Conservation (phyloP, 2,113 vertebrate genomes). For the Macaca mulatta region DNA sequence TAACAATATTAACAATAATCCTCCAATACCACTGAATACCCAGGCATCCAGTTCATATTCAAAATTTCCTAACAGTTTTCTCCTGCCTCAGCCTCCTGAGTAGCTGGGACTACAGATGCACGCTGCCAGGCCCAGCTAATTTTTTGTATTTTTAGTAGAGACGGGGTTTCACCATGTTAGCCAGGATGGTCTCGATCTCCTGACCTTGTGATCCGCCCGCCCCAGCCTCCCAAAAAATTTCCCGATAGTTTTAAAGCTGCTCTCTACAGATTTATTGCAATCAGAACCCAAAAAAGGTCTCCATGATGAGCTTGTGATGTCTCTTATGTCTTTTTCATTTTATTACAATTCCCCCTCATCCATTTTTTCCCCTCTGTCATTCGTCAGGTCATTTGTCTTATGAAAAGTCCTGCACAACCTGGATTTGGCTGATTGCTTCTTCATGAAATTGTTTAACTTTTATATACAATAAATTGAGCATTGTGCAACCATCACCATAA, state of each 20-base stretch:
- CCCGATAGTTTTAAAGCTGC: neutral
- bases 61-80: neutral
- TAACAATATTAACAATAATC: neutral
- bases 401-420: neutral
- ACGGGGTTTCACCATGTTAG: too few species aligned
- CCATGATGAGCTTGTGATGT: neutral
- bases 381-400: neutral
- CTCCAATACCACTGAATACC: neutral
- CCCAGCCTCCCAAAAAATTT: neutral
- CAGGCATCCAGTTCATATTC: neutral
- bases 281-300: neutral
- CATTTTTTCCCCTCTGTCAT: neutral
- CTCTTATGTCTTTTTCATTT: neutral
- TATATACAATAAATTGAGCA: neutral
- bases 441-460: neutral
- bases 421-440: neutral
- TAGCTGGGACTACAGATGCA: too few species aligned
- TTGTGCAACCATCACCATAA: neutral
- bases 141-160: too few species aligned
- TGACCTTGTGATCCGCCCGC: too few species aligned
- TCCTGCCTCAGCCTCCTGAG: too few species aligned
- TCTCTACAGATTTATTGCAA: neutral
- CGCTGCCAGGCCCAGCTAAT: too few species aligned
- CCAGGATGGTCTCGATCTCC: too few species aligned
- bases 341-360: neutral